A percentile compares a stretch with the other conserved stretches of the same genome.
Conservation (phyloP, 2,113 vertebrate genomes). For the Brachyhypopomus gauderio region DNA sequence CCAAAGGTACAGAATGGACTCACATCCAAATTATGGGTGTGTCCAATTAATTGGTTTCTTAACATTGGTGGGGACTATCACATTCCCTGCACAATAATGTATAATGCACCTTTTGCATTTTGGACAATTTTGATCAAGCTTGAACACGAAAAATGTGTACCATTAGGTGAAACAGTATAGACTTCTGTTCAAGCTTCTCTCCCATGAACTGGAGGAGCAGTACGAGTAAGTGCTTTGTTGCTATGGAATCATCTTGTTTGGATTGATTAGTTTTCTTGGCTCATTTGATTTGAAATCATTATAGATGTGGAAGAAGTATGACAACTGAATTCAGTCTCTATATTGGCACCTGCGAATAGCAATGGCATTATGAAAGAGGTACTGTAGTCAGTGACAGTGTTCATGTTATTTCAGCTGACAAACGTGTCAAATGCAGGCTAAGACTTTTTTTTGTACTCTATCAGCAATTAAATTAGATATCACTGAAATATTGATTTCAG, state of each 20-base stretch:
- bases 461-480: slow-evolving; percentile 38
- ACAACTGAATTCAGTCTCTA: slow-evolving; percentile 41
- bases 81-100: too few species aligned
- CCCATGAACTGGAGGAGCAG: neutral
- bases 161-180: slow-evolving; percentile 13
- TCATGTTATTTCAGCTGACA: slow-evolving; percentile 11
- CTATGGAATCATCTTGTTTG: slow-evolving; percentile 41
- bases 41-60: too few species aligned
- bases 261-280: slow-evolving; percentile 38
- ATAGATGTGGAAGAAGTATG: slow-evolving; percentile 34
- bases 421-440: slow-evolving; percentile 14
- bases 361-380: slow-evolving; percentile 38
- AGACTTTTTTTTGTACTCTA: slow-evolving; percentile 18
- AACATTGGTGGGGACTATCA: too few species aligned
- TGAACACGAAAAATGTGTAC: neutral
- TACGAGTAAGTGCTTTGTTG: slow-evolving; percentile 38
- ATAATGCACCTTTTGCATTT: too few species aligned
- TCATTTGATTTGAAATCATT: slow-evolving; percentile 47
- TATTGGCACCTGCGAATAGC: slow-evolving; percentile 31
- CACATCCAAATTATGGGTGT: too few species aligned
- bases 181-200: neutral
- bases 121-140: too few species aligned
- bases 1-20: too few species aligned
- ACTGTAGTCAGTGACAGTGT: slow-evolving; percentile 3
- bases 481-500: slow-evolving; percentile 26